Conservation (phyloP, 1,140 invertebrate genomes). For the Aphis craccivora region DNA sequence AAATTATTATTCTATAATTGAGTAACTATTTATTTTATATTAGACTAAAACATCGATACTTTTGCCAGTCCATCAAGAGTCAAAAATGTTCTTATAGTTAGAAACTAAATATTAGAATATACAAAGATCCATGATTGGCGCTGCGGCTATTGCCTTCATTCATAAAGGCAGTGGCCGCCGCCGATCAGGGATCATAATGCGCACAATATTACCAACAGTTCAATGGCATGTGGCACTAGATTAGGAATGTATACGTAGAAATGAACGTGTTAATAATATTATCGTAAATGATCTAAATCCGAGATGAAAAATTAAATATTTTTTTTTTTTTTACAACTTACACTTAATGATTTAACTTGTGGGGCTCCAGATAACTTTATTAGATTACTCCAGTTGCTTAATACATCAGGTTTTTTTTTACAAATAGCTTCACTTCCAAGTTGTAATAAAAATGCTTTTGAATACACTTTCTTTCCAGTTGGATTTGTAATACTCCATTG, state of each 20-base stretch:
- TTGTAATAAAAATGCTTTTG: slow-evolving; percentile 31
- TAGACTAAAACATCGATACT: background rate
- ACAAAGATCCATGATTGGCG: background rate
- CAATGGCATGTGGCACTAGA: background rate
- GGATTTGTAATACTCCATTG: slow-evolving; percentile 41
- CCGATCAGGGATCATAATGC: background rate
- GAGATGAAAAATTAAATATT: background rate
- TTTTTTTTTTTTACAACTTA: background rate
- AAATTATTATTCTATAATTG: background rate
- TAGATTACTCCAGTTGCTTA: background rate
- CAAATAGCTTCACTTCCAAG: slow-evolving; percentile 34
- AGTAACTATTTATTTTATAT: background rate
- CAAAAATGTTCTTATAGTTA: background rate
- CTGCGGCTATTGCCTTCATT: background rate
- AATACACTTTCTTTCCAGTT: slow-evolving; percentile 37
- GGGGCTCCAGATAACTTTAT: background rate
- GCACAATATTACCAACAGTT: background rate
- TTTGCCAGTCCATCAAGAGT: background rate
- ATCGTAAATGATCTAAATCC: too few relatives aligned
- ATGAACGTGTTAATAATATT: background rate
- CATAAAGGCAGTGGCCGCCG: background rate
- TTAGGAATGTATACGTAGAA: background rate
- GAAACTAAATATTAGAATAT: slow-evolving; percentile 13
- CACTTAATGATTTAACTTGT: background rate
- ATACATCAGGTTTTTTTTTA: slow-evolving; percentile 44